Percentiles rank a stretch among this genome's conserved stretches.
Conservation (phyloP, 2,113 vertebrate genomes). For the Lamprotornis superbus region DNA sequence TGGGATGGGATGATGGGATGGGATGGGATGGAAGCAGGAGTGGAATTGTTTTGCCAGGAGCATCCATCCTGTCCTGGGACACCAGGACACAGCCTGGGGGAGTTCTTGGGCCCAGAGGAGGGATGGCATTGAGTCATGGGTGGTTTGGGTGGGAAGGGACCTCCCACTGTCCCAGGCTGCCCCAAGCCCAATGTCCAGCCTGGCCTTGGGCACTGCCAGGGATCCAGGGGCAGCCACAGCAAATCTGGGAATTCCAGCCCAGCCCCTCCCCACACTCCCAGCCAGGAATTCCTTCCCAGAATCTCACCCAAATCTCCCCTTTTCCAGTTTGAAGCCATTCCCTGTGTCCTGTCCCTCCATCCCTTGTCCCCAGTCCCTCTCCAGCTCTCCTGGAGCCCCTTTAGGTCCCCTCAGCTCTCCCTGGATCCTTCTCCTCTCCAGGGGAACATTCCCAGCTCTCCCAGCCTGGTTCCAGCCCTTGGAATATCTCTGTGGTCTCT, state of each 20-base stretch:
- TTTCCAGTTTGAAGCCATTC: not conserved
- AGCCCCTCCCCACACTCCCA: too few species aligned
- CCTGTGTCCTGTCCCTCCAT: not conserved
- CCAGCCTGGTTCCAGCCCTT: not conserved
- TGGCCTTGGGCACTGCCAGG: not conserved
- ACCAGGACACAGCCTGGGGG: rapidly evolving
- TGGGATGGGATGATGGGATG: too few species aligned
- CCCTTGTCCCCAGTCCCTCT: not conserved
- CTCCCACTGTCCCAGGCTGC: not conserved
- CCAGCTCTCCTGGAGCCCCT: not conserved
- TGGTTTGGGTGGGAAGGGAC: not conserved
- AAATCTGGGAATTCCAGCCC: not conserved
- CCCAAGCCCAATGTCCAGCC: not conserved
- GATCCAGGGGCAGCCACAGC: not conserved
- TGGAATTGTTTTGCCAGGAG: too few species aligned
- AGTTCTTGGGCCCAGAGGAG: rapidly evolving
- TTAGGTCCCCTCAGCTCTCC: not conserved
- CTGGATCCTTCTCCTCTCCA: not conserved
- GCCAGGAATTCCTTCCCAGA: not conserved
- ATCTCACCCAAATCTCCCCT: not conserved
- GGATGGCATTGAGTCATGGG: not conserved
- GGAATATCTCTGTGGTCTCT: not conserved
- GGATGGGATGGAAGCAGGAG: not conserved
- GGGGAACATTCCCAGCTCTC: not conserved
- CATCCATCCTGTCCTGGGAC: not conserved